Percentiles rank a stretch among this genome's conserved stretches.
Evolutionary conservation across 2,888 invertebrate species (phyloP).

Genomic region (Caradrina clavipalpis): DNA sequence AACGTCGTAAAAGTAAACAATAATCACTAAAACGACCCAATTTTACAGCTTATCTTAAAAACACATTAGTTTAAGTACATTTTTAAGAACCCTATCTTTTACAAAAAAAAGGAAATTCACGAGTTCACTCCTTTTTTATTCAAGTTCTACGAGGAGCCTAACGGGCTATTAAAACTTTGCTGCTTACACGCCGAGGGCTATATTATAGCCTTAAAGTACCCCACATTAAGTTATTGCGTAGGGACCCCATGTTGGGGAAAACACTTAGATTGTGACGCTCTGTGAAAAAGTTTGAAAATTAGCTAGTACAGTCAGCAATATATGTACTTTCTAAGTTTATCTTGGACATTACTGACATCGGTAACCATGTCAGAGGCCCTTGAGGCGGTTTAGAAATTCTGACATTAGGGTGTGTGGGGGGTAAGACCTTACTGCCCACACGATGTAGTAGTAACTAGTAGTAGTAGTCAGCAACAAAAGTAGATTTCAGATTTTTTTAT

Average conservation of each 20-base stretch:
- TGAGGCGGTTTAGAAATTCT: no score
- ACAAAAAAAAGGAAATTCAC: not conserved
- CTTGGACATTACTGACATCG: no score
- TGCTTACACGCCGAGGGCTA: slow-evolving; percentile 7
- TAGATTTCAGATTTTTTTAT: no score
- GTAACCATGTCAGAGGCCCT: no score
- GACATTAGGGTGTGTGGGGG: no score
- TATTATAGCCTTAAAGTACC: not conserved
- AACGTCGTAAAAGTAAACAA: not conserved
- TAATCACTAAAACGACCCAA: not conserved
- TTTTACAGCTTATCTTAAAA: not conserved
- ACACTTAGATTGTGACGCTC: slow-evolving; percentile 13
- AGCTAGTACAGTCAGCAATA: not conserved
- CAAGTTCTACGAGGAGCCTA: not conserved
- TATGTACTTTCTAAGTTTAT: no score
- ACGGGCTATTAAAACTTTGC: slow-evolving; percentile 30
- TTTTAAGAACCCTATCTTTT: not conserved
- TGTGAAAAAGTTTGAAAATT: slow-evolving; percentile 5
- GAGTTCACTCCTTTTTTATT: slow-evolving; percentile 2
- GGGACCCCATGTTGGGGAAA: slow-evolving; percentile 1
- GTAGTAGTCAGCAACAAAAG: no score
- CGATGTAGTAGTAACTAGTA: no score
- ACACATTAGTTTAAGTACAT: not conserved
- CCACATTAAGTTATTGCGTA: slow-evolving; percentile 22
- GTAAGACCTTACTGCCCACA: no score